phyloP scores from a whole-genome alignment of 2,888 invertebrate species.

The Ectobius pallidus region DNA sequence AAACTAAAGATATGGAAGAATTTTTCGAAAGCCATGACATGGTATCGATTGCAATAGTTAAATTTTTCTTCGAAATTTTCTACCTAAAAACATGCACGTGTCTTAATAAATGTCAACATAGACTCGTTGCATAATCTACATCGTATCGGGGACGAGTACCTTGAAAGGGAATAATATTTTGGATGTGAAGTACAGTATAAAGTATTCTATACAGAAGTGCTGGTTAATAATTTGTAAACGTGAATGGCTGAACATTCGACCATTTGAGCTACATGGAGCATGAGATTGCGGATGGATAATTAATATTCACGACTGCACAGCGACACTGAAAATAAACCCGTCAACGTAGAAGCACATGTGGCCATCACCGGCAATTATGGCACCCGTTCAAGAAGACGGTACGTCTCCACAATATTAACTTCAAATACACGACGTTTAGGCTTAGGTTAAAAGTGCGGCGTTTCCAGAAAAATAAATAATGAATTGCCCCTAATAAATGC shows the following conservation, averaged over 20 bases:
- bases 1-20: no score
- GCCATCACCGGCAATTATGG: background rate
- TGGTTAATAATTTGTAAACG: no score
- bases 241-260: background rate
- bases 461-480: background rate
- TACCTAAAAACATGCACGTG: no score
- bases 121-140: no score
- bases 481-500: background rate
- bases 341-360: background rate
- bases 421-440: background rate
- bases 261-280: slow-evolving; percentile 10
- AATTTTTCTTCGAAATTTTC: no score
- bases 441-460: background rate
- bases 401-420: background rate
- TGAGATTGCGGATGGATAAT: background rate
- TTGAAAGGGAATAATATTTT: no score
- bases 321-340: background rate
- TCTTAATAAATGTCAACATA: no score
- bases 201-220: no score
- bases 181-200: no score
- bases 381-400: background rate
- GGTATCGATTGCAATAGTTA: no score
- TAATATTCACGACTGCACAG: background rate
- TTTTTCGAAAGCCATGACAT: no score
- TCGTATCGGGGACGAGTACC: no score